Percentiles rank a stretch among this genome's conserved stretches.
These are phyloP conservation scores for Tringa solitaria DNA, from an alignment of 2,113 vertebrate genomes.

Conservation along the genomic window DNA sequence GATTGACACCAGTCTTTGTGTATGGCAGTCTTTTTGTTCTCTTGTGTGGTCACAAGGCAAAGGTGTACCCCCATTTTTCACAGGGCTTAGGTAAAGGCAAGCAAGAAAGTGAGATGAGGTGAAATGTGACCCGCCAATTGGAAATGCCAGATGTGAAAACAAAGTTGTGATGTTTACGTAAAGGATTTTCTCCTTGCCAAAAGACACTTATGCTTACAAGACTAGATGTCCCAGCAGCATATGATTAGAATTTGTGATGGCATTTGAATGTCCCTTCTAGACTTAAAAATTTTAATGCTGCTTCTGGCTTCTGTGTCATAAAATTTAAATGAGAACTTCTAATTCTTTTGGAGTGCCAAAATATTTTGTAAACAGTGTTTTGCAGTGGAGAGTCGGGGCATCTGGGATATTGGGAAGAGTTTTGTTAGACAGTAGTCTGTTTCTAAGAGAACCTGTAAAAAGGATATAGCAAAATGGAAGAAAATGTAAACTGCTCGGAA, in stretches of 20 bases:
- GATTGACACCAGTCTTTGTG: fast-evolving
- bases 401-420: background rate
- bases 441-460: background rate
- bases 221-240: background rate
- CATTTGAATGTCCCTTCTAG: background rate
- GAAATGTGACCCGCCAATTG: background rate
- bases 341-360: background rate
- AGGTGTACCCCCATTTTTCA: background rate
- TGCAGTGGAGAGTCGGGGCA: background rate
- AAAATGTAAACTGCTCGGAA: background rate
- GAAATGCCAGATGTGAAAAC: background rate
- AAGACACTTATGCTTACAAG: background rate
- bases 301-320: slow-evolving; percentile 4
- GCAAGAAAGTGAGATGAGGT: background rate
- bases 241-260: slow-evolving; percentile 25
- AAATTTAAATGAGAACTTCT: slow-evolving; percentile 15
- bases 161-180: background rate
- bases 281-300: background rate
- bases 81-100: background rate
- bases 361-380: background rate
- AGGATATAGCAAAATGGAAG: background rate
- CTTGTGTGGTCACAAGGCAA: background rate
- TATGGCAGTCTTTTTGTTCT: background rate
- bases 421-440: background rate
- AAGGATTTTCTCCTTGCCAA: slow-evolving; percentile 19